Conservation (phyloP, 2,797 vertebrate species). For the Falco berigora region DNA sequence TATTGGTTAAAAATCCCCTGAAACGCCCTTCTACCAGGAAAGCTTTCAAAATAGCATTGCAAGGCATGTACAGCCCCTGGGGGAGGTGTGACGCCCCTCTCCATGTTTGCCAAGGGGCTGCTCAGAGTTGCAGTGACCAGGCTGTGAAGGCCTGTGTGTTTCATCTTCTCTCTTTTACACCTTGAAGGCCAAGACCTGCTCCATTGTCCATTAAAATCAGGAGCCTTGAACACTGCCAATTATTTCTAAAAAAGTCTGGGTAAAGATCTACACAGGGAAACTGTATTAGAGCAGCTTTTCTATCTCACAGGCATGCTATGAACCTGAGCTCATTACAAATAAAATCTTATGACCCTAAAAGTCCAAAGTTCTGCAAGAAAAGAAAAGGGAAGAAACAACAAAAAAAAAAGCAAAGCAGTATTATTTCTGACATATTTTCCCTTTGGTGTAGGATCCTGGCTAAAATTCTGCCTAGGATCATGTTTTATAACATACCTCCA, state of each 20-base stretch:
- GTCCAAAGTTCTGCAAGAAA: not conserved
- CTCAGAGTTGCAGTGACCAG: not conserved
- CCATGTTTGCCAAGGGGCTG: accelerated
- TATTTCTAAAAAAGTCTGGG: not conserved
- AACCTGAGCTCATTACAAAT: not conserved
- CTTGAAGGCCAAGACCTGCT: not conserved
- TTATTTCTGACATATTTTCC: not conserved
- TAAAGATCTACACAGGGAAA: not conserved
- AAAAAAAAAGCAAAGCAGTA: not conserved
- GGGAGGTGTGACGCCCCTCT: not conserved
- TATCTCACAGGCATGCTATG: not conserved
- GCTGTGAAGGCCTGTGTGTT: not conserved
- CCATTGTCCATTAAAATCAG: not conserved
- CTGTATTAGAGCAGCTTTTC: not conserved
- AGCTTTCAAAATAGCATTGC: not conserved
- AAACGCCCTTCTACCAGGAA: not conserved
- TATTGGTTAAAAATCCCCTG: not conserved
- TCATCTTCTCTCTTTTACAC: not conserved
- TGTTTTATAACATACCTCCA: not conserved
- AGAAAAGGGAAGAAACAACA: not conserved
- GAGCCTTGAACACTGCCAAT: not conserved
- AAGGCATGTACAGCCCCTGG: not conserved
- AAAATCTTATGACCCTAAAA: not conserved
- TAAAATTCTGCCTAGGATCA: not conserved
- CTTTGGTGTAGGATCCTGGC: not conserved